A percentile compares a stretch with the other conserved stretches of the same genome.
phyloP scores from a whole-genome alignment of 2,797 vertebrate genomes.

The Emys orbicularis region DNA sequence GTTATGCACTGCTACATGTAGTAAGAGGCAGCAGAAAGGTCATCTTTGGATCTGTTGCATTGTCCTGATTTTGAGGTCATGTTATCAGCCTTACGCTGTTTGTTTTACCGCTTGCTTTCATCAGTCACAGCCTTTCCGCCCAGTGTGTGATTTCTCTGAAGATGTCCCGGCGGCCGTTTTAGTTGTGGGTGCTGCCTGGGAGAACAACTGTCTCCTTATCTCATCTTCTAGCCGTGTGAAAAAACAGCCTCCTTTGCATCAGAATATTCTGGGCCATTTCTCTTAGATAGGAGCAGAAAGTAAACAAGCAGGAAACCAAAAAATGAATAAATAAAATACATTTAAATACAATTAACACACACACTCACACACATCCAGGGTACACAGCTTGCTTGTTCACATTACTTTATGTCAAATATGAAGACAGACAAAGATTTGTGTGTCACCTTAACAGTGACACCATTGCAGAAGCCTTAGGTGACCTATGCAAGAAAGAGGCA shows the following conservation, averaged over 20 bases:
- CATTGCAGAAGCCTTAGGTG: not conserved
- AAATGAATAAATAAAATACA: too few relatives aligned
- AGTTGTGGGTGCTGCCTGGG: not conserved
- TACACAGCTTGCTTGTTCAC: too few relatives aligned
- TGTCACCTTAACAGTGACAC: too few relatives aligned
- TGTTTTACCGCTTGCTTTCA: conserved; percentile 49
- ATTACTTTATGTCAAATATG: too few relatives aligned
- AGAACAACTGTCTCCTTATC: fast-evolving
- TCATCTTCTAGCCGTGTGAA: not conserved
- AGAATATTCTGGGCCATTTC: fast-evolving
- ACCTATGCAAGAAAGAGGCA: not conserved
- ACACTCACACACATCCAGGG: too few relatives aligned
- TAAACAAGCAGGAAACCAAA: too few relatives aligned
- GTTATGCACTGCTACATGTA: conserved; percentile 59
- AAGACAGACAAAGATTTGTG: too few relatives aligned
- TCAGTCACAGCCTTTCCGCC: not conserved
- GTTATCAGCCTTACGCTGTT: not conserved
- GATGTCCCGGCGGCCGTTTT: not conserved
- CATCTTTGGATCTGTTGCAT: conserved; percentile 37
- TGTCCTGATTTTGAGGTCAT: conserved; percentile 43
- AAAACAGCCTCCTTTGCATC: not conserved
- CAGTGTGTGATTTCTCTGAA: not conserved
- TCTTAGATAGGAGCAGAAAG: not conserved
- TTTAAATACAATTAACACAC: too few relatives aligned
- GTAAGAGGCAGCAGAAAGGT: conserved; percentile 60